A percentile compares a stretch with the other conserved stretches of the same genome.
Evolutionary conservation across 2,888 invertebrate species (phyloP).

Genomic region (Liodrosophila aerea): DNA sequence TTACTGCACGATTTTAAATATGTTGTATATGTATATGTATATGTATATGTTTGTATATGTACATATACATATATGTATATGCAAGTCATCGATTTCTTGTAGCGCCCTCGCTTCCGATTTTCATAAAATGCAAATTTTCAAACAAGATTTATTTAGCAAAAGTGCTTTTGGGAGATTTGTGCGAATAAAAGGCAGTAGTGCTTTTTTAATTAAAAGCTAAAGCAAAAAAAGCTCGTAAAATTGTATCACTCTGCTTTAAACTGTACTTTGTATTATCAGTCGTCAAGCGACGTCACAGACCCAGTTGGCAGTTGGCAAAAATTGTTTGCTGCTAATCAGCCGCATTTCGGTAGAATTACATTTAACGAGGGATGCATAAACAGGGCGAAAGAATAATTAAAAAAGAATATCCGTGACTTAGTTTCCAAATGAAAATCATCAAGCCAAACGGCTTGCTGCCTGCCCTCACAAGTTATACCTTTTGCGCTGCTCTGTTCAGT

Average conservation of each 20-base stretch:
- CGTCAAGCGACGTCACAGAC: conserved; percentile 18
- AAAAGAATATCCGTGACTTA: conserved; percentile 32
- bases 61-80: no score
- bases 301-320: background rate
- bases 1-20: no score
- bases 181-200: conserved; percentile 23
- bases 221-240: conserved; percentile 36
- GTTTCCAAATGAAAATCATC: conserved; percentile 64
- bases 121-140: conserved; percentile 34
- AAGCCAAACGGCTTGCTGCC: conserved; percentile 51
- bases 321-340: no score
- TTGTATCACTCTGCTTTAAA: conserved; percentile 26
- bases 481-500: conserved; percentile 45
- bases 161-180: conserved; percentile 22
- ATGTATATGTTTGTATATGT: no score
- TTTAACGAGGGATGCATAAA: no score
- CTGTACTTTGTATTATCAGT: conserved; percentile 21
- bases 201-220: conserved; percentile 47
- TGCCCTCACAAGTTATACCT: conserved; percentile 69
- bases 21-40: no score
- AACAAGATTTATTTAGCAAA: conserved; percentile 26
- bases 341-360: no score
- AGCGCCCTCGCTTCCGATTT: background rate
- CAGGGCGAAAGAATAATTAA: no score
- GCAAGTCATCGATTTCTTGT: conserved; percentile 58